Base-by-base conservation (phyloP, 2,797 vertebrate species). In the Ctenopoma kingsleyae region DNA sequence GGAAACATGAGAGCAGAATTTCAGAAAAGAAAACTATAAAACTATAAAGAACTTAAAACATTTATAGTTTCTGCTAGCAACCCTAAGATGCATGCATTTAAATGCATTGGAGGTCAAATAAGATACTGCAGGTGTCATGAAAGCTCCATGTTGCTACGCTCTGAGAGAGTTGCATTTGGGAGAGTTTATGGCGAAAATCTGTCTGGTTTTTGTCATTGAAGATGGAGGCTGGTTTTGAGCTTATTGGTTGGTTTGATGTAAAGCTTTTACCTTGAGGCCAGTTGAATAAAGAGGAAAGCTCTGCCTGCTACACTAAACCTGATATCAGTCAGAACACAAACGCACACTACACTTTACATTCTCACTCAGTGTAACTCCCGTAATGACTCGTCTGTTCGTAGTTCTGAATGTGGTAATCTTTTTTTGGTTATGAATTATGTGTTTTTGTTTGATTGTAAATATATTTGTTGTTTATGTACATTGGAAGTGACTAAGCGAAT, bases 391-490 rank as follows among this genome's bases (percentile, higher is more conserved):
- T 67, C 59, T 15, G 76, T 87, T 59, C 69, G 84, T 89, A 80
- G 76, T 86, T 81, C 78, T 87, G 80, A 89, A 81, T 75, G 90
- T 89, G 76, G 67, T 90, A 25, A 50, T 43, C 38, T 54, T 74
- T 73, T 76, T 48, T 80, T 82, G 71, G 78, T 80, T 77, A 40
- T 55, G 55, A 61, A 72, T 73, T 67, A 0, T 72, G 49, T 65
- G 23, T 74, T 69, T 75, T 60, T 67, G 16, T 83, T 75, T 75
- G 20, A 80, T 83, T 93, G 88, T 94, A 90, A 87, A 92, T 94
- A 92, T 92, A 83, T 85, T 81, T 89, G 70, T 91, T 74, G 76
- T 90, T 84, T 27, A 52, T 81, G 76, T 90, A 67, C 76, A 74
- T 69, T 64, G 71, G 80, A 81, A 54, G 63, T 77, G 82, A 90